phyloP scores from a whole-genome alignment of 2,797 vertebrate species.

The Megaceryle alcyon region DNA sequence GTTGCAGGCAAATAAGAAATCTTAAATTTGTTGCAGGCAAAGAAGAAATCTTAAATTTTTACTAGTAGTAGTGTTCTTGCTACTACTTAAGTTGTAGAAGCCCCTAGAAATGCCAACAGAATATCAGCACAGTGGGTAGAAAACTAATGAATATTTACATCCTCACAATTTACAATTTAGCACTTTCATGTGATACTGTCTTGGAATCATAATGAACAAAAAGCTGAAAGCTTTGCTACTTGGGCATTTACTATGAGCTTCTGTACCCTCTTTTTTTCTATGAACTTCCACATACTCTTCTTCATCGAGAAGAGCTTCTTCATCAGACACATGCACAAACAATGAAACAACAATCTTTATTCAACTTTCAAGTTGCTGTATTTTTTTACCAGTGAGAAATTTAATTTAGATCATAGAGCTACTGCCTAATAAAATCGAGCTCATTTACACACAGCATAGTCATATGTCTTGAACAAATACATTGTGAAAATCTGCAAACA shows the following conservation, averaged over 20 bases:
- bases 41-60: background rate
- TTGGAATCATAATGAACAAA: background rate
- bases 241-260: background rate
- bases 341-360: background rate
- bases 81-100: background rate
- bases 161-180: background rate
- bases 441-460: background rate
- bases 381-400: background rate
- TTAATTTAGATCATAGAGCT: background rate
- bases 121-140: background rate
- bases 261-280: background rate
- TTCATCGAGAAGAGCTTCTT: background rate
- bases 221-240: background rate
- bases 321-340: background rate
- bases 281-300: background rate
- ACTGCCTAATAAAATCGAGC: slow-evolving; percentile 2
- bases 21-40: background rate
- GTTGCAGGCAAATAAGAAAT: no score
- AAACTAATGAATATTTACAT: background rate
- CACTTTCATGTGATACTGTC: background rate
- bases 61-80: background rate
- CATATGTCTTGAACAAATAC: background rate
- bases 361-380: background rate
- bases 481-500: background rate
- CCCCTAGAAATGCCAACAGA: background rate